Evolutionary conservation across 1,140 invertebrate genomes (phyloP), one percentile per base, ranked within the genome.

Genomic region (Drosophila nikananu): DNA sequence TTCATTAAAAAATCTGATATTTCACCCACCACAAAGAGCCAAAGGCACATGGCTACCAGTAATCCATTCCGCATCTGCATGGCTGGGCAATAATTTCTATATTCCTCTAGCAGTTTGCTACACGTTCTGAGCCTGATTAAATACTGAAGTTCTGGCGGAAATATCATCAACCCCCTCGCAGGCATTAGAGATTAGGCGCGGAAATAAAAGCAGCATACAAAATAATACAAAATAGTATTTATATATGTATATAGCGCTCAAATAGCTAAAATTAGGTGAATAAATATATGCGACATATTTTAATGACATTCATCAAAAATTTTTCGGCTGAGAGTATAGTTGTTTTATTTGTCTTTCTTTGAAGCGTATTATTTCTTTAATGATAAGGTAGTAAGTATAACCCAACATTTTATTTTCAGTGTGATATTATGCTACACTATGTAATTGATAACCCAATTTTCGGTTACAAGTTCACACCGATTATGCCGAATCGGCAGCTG

Each of bases 61-160:
- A 64, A 5, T 46, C 51, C 23, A 15, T 27, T 57, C 21, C 52
- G 60, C 55, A 75, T 61, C 25, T 66, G 37, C 51, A 21, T 64
- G 23, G 52, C 32, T 46, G 7, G 17, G 27, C 19, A 44, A 35
- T 17, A 21, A 37, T 42, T 52, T 44, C 0, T 8, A 17, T 25
- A 3, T 57, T 15, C 42, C 42, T 48, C 55, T 55, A 42, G 46
- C 30, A 55, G 55, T 65, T 74, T 66, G 64, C 27, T 68, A 49
- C 51, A 42, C 58, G 70, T 73, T 84, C 55, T 54, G 71, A 32
- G 57, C 49, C 51, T 32, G 60, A 75, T 66, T 77, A 59, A 89
- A 84, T 81, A 89, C 86, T 90, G 27, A 90, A 35, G 12, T 49
- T 54, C 52, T 66, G 48, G 77, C 81, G 74, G 83, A 73, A 86